These are phyloP conservation scores for Acronicta aceris DNA, from an alignment of 2,888 invertebrate species.

Conservation along the genomic window DNA sequence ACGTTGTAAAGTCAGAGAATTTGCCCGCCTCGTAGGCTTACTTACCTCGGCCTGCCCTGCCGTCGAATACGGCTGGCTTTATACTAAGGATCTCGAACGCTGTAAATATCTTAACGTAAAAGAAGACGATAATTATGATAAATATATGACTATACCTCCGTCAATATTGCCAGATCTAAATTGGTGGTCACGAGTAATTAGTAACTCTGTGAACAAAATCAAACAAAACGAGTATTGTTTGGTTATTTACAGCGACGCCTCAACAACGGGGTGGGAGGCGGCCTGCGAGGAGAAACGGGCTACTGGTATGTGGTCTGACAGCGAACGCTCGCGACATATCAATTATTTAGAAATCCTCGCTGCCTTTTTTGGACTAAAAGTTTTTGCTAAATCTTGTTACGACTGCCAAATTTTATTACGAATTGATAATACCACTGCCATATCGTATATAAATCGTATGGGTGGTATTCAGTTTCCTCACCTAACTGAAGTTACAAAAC, in stretches of 20 bases:
- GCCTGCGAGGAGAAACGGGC: too few species aligned
- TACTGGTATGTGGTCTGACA: too few species aligned
- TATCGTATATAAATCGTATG: slow-evolving; percentile 31
- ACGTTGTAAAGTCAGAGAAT: slow-evolving; percentile 3
- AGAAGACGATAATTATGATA: slow-evolving; percentile 1
- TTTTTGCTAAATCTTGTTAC: slow-evolving; percentile 1
- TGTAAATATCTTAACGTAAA: slow-evolving; percentile 7
- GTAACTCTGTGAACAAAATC: background rate
- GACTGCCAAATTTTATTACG: slow-evolving; percentile 22
- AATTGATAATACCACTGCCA: slow-evolving; percentile 29
- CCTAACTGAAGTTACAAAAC: slow-evolving; percentile 7
- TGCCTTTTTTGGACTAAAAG: slow-evolving; percentile 8
- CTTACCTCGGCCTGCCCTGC: slow-evolving; percentile 8
- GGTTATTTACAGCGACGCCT: slow-evolving; percentile 7
- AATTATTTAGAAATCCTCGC: slow-evolving; percentile 24
- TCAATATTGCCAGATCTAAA: background rate
- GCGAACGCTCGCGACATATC: slow-evolving; percentile 11
- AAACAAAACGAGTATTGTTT: background rate
- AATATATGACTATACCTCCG: too few species aligned
- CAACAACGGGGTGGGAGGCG: too few species aligned
- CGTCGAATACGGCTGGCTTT: slow-evolving; percentile 11
- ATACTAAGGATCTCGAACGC: slow-evolving; percentile 11
- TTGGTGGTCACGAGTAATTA: slow-evolving; percentile 2
- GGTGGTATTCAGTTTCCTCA: slow-evolving; percentile 25
- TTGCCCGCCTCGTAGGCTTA: slow-evolving; percentile 7